Evolutionary conservation across 2,888 invertebrate genomes (phyloP), one percentile per base, ranked within the genome.

Genomic region (Galerucella calmariensis): DNA sequence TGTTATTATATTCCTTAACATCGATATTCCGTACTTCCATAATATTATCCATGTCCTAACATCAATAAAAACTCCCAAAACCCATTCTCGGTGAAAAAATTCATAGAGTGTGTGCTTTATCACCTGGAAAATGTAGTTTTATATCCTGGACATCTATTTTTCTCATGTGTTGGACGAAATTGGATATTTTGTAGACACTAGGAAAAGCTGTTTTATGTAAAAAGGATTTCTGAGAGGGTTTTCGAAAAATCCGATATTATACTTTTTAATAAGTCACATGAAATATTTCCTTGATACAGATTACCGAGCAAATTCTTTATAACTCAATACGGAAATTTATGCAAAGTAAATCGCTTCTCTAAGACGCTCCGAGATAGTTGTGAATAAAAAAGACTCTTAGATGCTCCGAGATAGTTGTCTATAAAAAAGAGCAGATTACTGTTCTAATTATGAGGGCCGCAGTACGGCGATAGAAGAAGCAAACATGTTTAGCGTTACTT

Each of bases 121-220:
- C 62, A 62, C 41, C 62, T 62, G 62, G 62, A 62, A 62, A 62
- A 62, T 35, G 62, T 62, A n/a, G 62, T 62, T 62, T 62, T 44
- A 44, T 62, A n/a, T 62, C 62, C 35, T 35, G 62, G 41, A 62
- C 62, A 62, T 12, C 16, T 16, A 62, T 62, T 62, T 62, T 62
- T 62, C 35, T 3, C 62, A 62, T 35, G 62, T 41, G 62, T 44
- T 20, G 11, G 24, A 59, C 59, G 59, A 11, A 27, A 59, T 27
- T 62, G 62, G 62, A 62, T 62, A n/a, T 62, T 62, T 62, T 9
- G 51, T 8, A 35, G n/a, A 16, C n/a, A 51, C 62, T n/a, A 35
- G 62, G 16, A 62, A 16, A 62, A 62, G 62, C n/a, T 62, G 41
- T 10, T 58, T 24, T 58, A 16, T 41, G 8, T 35, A 41, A 41